Evolutionary conservation across 53 echinoderm and acorn worm genomes (phyloP).

Genomic region (Pentamera pediparva): DNA sequence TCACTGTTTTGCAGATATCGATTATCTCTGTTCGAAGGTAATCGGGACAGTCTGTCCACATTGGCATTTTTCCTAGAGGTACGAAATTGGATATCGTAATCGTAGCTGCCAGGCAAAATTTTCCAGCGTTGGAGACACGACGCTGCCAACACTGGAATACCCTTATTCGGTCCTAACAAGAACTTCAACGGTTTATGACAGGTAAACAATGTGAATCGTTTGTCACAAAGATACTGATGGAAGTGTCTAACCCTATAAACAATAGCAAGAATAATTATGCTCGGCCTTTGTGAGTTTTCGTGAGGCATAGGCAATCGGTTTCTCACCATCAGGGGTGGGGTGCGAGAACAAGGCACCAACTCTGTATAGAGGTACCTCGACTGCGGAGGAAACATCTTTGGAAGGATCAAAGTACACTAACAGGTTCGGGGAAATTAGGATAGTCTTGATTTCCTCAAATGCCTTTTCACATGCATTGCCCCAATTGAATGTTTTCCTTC

Average conservation of each 20-base stretch:
- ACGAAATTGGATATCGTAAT: conserved; percentile 7
- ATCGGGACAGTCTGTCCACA: conserved; percentile 2
- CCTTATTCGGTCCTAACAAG: conserved; percentile 16
- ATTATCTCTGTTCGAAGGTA: not conserved
- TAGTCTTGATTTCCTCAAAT: not conserved
- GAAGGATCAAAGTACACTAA: too few species aligned
- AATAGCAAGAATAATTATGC: conserved; percentile 21
- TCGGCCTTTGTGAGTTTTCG: not conserved
- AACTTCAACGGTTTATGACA: conserved; percentile 13
- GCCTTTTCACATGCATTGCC: too few species aligned
- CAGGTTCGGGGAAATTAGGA: too few species aligned
- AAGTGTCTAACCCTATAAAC: conserved; percentile 33
- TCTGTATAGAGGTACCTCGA: not conserved
- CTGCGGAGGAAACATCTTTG: not conserved
- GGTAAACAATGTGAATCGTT: conserved; percentile 16
- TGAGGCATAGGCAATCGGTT: conserved; percentile 5
- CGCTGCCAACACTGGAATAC: conserved; percentile 20
- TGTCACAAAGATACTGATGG: conserved; percentile 31
- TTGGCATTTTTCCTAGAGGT: conserved; percentile 18
- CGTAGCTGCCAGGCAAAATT: conserved; percentile 10
- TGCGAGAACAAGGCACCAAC: conserved; percentile 1
- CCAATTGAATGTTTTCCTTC: too few species aligned
- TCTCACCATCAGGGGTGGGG: not conserved
- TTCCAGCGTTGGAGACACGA: conserved; percentile 11
- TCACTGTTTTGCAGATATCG: too few species aligned